Evolutionary conservation across 2,888 invertebrate species (phyloP).

Genomic region (Ophion obscuratus): DNA sequence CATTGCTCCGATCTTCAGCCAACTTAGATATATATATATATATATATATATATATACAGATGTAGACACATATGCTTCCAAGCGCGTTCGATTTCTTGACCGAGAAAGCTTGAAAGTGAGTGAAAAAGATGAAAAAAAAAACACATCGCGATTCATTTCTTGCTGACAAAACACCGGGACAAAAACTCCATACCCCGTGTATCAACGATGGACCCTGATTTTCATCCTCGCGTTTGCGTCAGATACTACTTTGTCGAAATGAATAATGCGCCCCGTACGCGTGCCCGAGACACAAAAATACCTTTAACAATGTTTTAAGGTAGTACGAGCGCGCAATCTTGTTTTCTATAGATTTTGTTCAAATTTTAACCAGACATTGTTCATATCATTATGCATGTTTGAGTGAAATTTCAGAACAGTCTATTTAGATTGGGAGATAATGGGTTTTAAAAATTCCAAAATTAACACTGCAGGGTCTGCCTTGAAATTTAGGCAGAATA

Average conservation of each 20-base stretch:
- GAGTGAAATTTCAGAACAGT: too few species aligned
- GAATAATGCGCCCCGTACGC: conserved; percentile 16
- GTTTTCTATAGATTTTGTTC: too few species aligned
- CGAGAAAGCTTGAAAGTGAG: conserved; percentile 38
- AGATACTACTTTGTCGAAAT: conserved; percentile 25
- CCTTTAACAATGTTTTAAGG: neutral
- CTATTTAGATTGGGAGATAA: too few species aligned
- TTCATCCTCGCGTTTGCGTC: conserved; percentile 11
- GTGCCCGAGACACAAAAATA: neutral
- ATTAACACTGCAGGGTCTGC: too few species aligned
- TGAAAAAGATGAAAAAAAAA: conserved; percentile 25
- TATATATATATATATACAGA: neutral
- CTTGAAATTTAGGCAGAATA: too few species aligned
- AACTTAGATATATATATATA: conserved; percentile 2
- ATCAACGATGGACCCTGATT: neutral
- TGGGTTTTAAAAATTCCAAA: too few species aligned
- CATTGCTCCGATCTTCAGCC: conserved; percentile 14
- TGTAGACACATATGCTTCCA: conserved; percentile 11
- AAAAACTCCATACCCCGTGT: neutral
- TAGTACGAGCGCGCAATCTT: too few species aligned
- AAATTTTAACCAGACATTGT: too few species aligned
- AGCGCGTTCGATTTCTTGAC: conserved; percentile 22
- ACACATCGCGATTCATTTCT: neutral
- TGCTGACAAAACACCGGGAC: neutral
- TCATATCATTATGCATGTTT: too few species aligned